phyloP scores from a whole-genome alignment of 2,888 invertebrate genomes.

The Ceratothoa steindachneri region DNA sequence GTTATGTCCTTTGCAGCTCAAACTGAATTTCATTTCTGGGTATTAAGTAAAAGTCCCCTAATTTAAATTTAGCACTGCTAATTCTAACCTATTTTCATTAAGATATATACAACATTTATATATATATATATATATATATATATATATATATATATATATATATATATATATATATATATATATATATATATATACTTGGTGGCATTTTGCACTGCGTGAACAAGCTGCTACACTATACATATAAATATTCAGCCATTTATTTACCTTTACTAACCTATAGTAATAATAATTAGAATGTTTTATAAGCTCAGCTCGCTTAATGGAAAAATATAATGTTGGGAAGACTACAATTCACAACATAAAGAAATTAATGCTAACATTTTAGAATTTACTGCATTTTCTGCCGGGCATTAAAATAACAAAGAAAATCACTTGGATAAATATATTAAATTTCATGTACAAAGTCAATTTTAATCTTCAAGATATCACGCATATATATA shows the following conservation, averaged over 20 bases:
- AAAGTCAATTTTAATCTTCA: too few relatives aligned
- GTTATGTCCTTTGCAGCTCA: too few relatives aligned
- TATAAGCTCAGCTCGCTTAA: neutral
- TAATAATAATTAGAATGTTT: neutral
- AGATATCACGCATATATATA: too few relatives aligned
- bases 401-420: neutral
- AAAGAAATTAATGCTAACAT: neutral
- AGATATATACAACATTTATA: neutral
- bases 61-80: too few relatives aligned
- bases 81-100: too few relatives aligned
- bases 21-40: too few relatives aligned
- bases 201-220: neutral
- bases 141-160: conserved; percentile 11
- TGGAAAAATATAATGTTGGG: neutral
- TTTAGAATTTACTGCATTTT: neutral
- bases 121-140: conserved; percentile 12
- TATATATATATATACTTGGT: neutral
- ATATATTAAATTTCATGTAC: too few relatives aligned
- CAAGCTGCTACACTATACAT: too few relatives aligned
- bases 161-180: conserved; percentile 6
- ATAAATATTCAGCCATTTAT: too few relatives aligned
- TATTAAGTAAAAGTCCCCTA: too few relatives aligned
- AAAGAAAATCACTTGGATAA: too few relatives aligned
- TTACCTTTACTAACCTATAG: too few relatives aligned
- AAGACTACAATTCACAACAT: neutral